These are phyloP conservation scores for Eurypyga helias DNA, from an alignment of 2,113 vertebrate species.

Conservation along the genomic window DNA sequence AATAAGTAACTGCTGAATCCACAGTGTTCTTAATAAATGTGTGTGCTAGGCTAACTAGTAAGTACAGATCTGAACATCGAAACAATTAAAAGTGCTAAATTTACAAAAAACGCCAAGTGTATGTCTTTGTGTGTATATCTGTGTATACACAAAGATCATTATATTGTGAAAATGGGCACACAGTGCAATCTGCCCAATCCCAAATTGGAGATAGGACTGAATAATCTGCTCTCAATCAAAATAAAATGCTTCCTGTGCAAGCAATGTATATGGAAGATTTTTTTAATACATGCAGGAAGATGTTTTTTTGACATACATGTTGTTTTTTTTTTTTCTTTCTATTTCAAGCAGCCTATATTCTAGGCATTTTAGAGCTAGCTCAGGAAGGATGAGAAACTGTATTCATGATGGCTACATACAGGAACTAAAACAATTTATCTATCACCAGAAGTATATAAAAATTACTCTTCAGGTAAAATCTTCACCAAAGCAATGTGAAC, in stretches of 20 bases:
- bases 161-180: conserved; percentile 15
- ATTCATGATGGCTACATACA: neutral
- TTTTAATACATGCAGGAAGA: neutral
- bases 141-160: conserved; percentile 31
- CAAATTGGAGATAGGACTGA: neutral
- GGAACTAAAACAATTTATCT: neutral
- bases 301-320: neutral
- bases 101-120: neutral
- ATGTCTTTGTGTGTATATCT: conserved; percentile 21
- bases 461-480: neutral
- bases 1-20: neutral
- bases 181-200: neutral
- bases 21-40: neutral
- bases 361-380: neutral
- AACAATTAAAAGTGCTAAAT: conserved; percentile 26
- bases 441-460: neutral
- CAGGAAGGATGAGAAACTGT: neutral
- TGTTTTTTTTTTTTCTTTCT: neutral
- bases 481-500: neutral
- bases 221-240: conserved; percentile 52
- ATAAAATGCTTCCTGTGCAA: conserved; percentile 31
- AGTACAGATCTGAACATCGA: neutral
- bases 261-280: neutral
- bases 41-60: neutral
- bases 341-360: neutral